These are phyloP conservation scores for Phengaris alcon DNA, from an alignment of 2,888 invertebrate genomes.

Conservation along the genomic window DNA sequence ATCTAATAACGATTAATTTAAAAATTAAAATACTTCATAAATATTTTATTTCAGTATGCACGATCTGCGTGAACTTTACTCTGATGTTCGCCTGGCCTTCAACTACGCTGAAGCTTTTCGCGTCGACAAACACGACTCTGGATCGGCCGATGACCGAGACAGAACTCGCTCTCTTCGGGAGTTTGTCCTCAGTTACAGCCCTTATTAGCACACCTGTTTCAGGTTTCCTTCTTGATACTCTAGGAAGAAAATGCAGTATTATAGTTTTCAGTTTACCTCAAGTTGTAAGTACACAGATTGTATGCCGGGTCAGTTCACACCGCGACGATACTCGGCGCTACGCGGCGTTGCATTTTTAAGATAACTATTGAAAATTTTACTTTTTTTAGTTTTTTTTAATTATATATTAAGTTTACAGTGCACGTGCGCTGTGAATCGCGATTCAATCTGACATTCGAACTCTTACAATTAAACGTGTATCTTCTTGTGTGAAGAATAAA, in stretches of 20 bases:
- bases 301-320: too few species aligned
- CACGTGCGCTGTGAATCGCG: too few species aligned
- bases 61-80: slow-evolving; percentile 51
- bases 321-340: too few species aligned
- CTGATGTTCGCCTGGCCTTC: slow-evolving; percentile 61
- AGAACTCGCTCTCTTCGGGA: slow-evolving; percentile 50
- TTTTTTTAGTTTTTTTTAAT: too few species aligned
- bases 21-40: not conserved
- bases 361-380: too few species aligned
- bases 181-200: slow-evolving; percentile 47
- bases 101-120: slow-evolving; percentile 54
- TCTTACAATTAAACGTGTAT: too few species aligned
- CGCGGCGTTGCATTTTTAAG: too few species aligned
- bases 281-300: slow-evolving; percentile 34
- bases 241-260: slow-evolving; percentile 47
- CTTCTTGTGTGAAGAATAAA: too few species aligned
- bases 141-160: slow-evolving; percentile 46
- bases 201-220: slow-evolving; percentile 46
- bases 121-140: slow-evolving; percentile 47
- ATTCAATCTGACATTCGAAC: too few species aligned
- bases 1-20: too few species aligned
- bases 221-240: slow-evolving; percentile 48
- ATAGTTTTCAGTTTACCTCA: slow-evolving; percentile 42
- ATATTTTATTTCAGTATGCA: slow-evolving; percentile 51
- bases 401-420: too few species aligned